A percentile compares a stretch with the other conserved stretches of the same genome.
These are phyloP conservation scores for Pavo muticus DNA, from an alignment of 2,113 vertebrate species.

Conservation along the genomic window DNA sequence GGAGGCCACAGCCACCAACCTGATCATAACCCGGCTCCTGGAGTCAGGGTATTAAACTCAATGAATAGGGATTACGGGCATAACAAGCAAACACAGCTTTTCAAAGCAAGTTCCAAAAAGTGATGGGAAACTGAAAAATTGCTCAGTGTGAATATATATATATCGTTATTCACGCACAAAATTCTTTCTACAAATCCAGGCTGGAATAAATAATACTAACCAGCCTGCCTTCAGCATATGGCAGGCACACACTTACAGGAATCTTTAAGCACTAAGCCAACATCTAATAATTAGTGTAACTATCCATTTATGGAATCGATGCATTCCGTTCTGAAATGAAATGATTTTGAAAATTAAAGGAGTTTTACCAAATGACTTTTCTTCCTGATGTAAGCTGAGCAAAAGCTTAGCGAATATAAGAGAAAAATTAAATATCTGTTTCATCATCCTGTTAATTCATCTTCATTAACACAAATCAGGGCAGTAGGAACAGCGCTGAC, in stretches of 20 bases:
- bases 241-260: slow-evolving; percentile 7
- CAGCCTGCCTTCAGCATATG: slow-evolving; percentile 48
- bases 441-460: not conserved
- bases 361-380: not conserved
- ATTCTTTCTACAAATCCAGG: not conserved
- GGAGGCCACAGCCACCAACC: not conserved
- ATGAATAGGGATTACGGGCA: not conserved
- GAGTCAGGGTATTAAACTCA: not conserved
- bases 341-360: not conserved
- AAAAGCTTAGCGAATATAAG: not conserved
- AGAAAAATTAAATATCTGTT: not conserved
- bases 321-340: not conserved
- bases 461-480: not conserved
- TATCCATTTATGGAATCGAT: slow-evolving; percentile 14
- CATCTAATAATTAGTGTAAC: slow-evolving; percentile 17
- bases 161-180: not conserved
- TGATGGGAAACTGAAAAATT: not conserved
- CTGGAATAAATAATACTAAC: slow-evolving; percentile 44
- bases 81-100: not conserved
- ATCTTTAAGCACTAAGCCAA: slow-evolving; percentile 31
- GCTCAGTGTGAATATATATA: not conserved
- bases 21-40: not conserved
- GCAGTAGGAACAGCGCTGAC: not conserved
- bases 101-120: not conserved
- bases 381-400: not conserved